phyloP scores from a whole-genome alignment of 2,113 vertebrate species.

The Psittacula cyanocephala region DNA sequence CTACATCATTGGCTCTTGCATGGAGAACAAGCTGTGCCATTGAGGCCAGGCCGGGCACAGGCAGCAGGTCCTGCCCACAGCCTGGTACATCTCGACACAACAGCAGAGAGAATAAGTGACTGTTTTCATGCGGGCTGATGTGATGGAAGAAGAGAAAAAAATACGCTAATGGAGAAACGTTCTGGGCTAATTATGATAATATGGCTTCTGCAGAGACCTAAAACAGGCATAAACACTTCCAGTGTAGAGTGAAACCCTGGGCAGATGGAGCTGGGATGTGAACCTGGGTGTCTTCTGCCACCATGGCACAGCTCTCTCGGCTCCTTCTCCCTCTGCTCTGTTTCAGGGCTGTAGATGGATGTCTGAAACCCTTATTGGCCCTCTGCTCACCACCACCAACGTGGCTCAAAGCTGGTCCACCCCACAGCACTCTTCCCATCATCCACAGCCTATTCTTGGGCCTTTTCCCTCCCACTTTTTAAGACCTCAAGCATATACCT shows the following conservation, averaged over 20 bases:
- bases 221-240: not conserved
- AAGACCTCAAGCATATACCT: not conserved
- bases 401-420: not conserved
- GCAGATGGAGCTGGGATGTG: not conserved
- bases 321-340: not conserved
- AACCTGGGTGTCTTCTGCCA: not conserved
- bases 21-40: conserved; percentile 8
- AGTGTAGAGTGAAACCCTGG: not conserved
- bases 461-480: not conserved
- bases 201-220: not conserved
- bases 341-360: not conserved
- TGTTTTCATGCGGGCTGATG: conserved; percentile 51
- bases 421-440: not conserved
- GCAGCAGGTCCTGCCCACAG: not conserved
- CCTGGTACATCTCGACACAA: conserved; percentile 43
- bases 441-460: not conserved
- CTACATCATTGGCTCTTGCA: not conserved
- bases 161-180: conserved; percentile 7
- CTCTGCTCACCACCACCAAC: not conserved
- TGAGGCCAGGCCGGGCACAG: not conserved
- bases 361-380: not conserved
- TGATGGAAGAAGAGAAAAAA: not conserved
- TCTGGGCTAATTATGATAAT: conserved; percentile 18
- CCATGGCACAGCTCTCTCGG: not conserved
- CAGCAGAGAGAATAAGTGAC: not conserved